Base-by-base conservation (phyloP, 2,888 invertebrate genomes). In the Eurytoma adleriae region DNA sequence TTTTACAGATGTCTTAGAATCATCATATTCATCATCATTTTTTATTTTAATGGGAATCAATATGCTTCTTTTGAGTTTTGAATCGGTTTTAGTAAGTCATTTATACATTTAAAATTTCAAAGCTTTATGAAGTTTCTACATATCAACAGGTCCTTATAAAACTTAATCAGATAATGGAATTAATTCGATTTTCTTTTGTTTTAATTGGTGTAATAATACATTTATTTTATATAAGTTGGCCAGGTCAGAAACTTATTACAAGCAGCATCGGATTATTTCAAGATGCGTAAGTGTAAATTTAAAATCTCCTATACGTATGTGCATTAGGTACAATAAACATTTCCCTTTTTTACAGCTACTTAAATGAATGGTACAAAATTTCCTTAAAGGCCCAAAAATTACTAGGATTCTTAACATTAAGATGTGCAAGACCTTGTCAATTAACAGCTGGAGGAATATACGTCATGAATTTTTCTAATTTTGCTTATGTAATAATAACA, bases 381-480 rank as follows among this genome's bases (percentile, higher is more conserved):
- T 56, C 77, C 0, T 10, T 18, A 1, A 48, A 30, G 7, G 14
- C 57, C 5, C 27, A 77, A 40, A 40, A 70, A 20, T 24, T 70
- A 20, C 48, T 77, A 10, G 2, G 5, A n/a, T 20, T 77, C 13
- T 62, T 77, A 20, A 54, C 7, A 16, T n/a, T 66, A 16, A 40
- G 77, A 62, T 77, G 70, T 24, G 13, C 14, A 24, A 77, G 27
- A 12, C 70, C 77, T 24, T 77, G 77, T 24, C 57, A 57, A 40
- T n/a, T 77, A 5, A 77, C 77, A 0, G 77, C 77, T 14, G 77
- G 70, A 16, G 62, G 54, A 40, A 20, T 70, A 20, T 62, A 56
- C n/a, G 30, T 77, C 24, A 77, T 77, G 77, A 77, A 77, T 40
- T 70, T 77, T 18, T 13, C 4, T 5, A 77, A 54, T 77, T 76